A percentile compares a stretch with the other conserved stretches of the same genome.
These are phyloP conservation scores for Micronycteris hirsuta DNA, from an alignment of 2,113 vertebrate species.

Conservation along the genomic window DNA sequence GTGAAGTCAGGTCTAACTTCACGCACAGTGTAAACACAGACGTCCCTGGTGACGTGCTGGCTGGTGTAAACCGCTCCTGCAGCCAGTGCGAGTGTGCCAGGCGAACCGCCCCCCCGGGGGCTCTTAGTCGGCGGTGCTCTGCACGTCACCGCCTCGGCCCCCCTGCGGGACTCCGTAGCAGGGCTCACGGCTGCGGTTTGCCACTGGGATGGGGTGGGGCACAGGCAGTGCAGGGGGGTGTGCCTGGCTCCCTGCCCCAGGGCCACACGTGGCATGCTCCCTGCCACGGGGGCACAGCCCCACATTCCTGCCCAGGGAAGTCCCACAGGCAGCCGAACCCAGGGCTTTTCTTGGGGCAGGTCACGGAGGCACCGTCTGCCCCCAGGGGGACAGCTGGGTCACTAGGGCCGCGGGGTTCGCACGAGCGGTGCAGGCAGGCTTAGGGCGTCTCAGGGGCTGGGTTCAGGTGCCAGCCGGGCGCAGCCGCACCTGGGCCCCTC, in stretches of 20 bases:
- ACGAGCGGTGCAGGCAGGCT: background rate
- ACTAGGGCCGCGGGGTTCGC: fast-evolving
- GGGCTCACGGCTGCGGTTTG: background rate
- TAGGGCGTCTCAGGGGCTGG: background rate
- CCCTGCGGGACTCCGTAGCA: too few species aligned
- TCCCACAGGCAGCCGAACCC: background rate
- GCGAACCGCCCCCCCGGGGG: background rate
- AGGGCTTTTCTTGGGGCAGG: background rate
- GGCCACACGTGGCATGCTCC: fast-evolving
- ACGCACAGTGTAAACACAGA: too few species aligned
- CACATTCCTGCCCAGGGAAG: background rate
- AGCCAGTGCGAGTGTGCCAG: background rate
- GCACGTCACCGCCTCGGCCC: too few species aligned
- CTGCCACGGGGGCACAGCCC: fast-evolving
- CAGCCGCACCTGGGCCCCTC: too few species aligned
- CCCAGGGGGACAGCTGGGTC: background rate
- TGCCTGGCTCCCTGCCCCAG: too few species aligned
- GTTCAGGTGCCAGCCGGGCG: background rate
- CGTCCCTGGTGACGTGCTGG: background rate
- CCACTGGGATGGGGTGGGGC: fast-evolving
- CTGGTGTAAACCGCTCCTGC: background rate
- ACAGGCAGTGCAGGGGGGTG: too few species aligned
- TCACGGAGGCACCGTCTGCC: background rate
- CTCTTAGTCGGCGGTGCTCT: too few species aligned
- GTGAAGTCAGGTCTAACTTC: background rate